Evolutionary conservation across 1,140 invertebrate species (phyloP).

Genomic region (Battus philenor): DNA sequence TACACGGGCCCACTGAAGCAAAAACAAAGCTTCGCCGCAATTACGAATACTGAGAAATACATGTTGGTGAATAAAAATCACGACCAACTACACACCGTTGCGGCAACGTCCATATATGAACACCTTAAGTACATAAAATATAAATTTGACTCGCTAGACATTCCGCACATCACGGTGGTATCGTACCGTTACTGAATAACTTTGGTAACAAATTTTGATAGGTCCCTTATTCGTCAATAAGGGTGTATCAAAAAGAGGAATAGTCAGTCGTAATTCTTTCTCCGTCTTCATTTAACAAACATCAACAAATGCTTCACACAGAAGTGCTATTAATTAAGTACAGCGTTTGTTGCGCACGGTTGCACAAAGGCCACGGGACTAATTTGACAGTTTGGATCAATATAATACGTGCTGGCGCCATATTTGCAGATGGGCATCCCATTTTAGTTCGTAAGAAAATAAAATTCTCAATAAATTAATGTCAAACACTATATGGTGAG

Average conservation of each 20-base stretch:
- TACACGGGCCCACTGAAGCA: constrained; percentile 11
- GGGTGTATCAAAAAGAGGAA: constrained; percentile 12
- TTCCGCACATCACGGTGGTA: neutral
- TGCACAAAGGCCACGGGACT: constrained; percentile 11
- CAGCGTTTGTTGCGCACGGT: constrained; percentile 4
- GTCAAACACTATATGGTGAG: constrained; percentile 71
- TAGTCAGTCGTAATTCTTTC: constrained; percentile 11
- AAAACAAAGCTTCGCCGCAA: neutral
- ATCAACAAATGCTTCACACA: constrained; percentile 7
- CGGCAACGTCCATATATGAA: constrained; percentile 1
- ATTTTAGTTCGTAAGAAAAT: constrained; percentile 70
- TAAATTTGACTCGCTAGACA: neutral
- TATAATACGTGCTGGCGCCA: constrained; percentile 36
- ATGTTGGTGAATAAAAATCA: constrained; percentile 3
- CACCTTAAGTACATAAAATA: constrained; percentile 12
- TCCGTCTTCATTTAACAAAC: neutral
- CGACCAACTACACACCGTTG: constrained; percentile 11
- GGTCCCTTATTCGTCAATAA: constrained; percentile 14
- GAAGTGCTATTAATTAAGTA: constrained; percentile 17
- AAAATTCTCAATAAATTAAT: constrained; percentile 76
- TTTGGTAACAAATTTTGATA: constrained; percentile 20
- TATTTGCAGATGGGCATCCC: constrained; percentile 73
- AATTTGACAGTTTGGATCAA: neutral
- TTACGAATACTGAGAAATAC: constrained; percentile 11
- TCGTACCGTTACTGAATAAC: constrained; percentile 14